Conservation (phyloP, 2,113 vertebrate species). For the Nycticorax nycticorax region DNA sequence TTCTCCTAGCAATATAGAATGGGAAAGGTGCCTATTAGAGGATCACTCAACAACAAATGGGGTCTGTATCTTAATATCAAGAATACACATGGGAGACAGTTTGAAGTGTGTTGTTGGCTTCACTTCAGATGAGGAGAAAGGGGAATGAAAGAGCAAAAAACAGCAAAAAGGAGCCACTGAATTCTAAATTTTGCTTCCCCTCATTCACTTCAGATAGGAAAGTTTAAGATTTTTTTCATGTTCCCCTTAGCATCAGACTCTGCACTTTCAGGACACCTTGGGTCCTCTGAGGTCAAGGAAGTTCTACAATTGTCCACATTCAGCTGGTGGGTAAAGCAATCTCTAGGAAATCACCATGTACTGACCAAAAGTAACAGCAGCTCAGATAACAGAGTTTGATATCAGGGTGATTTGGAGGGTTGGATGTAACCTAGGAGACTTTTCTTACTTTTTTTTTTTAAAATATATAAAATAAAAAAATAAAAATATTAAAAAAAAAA, state of each 20-base stretch:
- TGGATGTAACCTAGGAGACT: not conserved
- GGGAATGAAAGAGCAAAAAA: not conserved
- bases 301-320: not conserved
- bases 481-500: no score
- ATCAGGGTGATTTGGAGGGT: not conserved
- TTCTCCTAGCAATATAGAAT: not conserved
- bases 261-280: not conserved
- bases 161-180: not conserved
- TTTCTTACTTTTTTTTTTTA: not conserved
- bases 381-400: not conserved
- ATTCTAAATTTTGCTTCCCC: not conserved
- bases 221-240: not conserved
- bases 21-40: not conserved
- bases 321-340: not conserved
- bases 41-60: not conserved
- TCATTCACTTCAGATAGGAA: not conserved
- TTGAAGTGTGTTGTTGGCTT: not conserved
- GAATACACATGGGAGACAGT: not conserved
- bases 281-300: not conserved
- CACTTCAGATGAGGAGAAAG: not conserved
- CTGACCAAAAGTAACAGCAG: not conserved
- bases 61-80: not conserved
- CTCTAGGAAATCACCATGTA: not conserved
- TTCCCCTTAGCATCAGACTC: not conserved
- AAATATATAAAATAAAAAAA: no score